Evolutionary conservation across 2,113 vertebrate species (phyloP).

Genomic region (Pogonocichla stellata): DNA sequence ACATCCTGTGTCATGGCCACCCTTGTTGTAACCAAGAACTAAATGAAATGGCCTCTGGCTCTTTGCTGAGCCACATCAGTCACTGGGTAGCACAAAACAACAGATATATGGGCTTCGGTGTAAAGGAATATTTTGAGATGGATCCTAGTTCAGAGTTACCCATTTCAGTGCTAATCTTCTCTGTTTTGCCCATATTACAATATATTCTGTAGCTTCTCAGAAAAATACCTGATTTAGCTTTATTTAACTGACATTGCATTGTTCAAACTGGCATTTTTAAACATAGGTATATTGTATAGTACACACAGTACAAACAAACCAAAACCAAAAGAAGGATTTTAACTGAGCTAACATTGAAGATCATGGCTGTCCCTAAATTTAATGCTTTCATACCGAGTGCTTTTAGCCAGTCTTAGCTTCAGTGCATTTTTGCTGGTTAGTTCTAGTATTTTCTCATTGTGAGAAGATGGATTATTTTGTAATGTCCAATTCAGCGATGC

Average conservation of each 20-base stretch:
- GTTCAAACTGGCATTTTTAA: not conserved
- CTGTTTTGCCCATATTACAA: not conserved
- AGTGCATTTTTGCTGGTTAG: slow-evolving; percentile 40
- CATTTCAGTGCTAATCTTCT: not conserved
- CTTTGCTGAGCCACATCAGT: not conserved
- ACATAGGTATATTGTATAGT: not conserved
- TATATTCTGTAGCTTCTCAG: not conserved
- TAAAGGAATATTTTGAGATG: not conserved
- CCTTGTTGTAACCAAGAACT: not conserved
- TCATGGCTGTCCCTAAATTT: not conserved
- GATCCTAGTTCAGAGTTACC: not conserved
- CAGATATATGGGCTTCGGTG: not conserved
- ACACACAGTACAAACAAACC: not conserved
- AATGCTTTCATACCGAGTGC: not conserved
- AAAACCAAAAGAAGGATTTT: not conserved
- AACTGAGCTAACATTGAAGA: not conserved
- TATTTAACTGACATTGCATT: not conserved
- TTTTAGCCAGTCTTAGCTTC: slow-evolving; percentile 30
- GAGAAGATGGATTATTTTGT: slow-evolving; percentile 21
- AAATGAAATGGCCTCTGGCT: not conserved
- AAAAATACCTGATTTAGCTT: slow-evolving; percentile 16
- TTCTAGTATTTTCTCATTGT: slow-evolving; percentile 42
- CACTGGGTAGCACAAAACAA: not conserved
- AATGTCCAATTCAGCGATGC: slow-evolving; percentile 4
- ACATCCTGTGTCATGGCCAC: not conserved